These are phyloP conservation scores for Drosophila busckii DNA, from an alignment of 1,140 invertebrate genomes.

Conservation along the genomic window DNA sequence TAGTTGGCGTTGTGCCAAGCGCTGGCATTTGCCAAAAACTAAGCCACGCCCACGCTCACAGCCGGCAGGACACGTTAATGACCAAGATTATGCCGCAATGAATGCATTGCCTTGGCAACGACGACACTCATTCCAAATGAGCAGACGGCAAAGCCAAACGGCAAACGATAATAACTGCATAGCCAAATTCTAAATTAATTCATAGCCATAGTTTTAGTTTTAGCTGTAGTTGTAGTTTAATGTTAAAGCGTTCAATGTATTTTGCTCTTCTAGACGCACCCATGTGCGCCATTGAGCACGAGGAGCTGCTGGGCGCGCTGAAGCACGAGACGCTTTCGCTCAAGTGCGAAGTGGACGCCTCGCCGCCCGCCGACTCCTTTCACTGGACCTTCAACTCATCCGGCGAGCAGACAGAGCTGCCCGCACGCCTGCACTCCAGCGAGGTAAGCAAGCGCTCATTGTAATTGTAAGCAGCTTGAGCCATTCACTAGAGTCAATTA, in stretches of 20 bases:
- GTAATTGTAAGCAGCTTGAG: slow-evolving; percentile 3
- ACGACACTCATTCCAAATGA: slow-evolving; percentile 35
- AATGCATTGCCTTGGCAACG: slow-evolving; percentile 58
- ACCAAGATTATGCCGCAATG: slow-evolving; percentile 74
- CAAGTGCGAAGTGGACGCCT: slow-evolving; percentile 91
- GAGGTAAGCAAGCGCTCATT: slow-evolving; percentile 71
- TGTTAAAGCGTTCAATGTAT: slow-evolving; percentile 56
- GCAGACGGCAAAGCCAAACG: slow-evolving; percentile 8
- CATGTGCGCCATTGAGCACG: slow-evolving; percentile 87
- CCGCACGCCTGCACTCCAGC: slow-evolving; percentile 83
- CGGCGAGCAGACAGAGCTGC: slow-evolving; percentile 88
- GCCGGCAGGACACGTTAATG: slow-evolving; percentile 49
- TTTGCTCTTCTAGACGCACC: slow-evolving; percentile 83
- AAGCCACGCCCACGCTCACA: background rate
- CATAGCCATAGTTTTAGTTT: slow-evolving; percentile 23
- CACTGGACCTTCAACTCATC: slow-evolving; percentile 95
- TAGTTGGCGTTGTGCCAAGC: slow-evolving; percentile 21
- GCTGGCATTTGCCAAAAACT: slow-evolving; percentile 62
- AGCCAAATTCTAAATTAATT: slow-evolving; percentile 56
- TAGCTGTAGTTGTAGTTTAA: too few species aligned
- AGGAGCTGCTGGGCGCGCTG: slow-evolving; percentile 89
- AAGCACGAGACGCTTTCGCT: slow-evolving; percentile 91
- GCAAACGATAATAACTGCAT: slow-evolving; percentile 22
- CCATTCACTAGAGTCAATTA: too few species aligned
- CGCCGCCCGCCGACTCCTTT: slow-evolving; percentile 88